Evolutionary conservation across 2,797 vertebrate species (phyloP).

Genomic region (Otus scops): DNA sequence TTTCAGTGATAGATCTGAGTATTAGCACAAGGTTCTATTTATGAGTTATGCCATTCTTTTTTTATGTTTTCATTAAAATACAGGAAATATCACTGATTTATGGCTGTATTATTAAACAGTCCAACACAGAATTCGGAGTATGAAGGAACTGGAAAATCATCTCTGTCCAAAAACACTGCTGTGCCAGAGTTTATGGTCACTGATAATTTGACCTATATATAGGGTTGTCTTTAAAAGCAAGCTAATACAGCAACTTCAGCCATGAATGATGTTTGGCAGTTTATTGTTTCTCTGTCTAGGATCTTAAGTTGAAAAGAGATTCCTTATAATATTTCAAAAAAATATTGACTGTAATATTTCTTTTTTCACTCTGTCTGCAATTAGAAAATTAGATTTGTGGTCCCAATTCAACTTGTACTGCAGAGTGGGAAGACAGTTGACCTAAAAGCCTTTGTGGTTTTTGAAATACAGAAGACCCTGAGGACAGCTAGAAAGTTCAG

Average conservation of each 20-base stretch:
- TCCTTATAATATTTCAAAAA: background rate
- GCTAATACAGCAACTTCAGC: constrained; percentile 10
- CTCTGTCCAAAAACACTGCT: constrained; percentile 1
- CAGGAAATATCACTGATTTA: constrained; percentile 47
- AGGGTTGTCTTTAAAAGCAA: constrained; percentile 35
- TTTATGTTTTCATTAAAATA: constrained; percentile 6
- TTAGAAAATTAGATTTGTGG: background rate
- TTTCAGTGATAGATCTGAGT: constrained; percentile 5
- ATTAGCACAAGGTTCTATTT: constrained; percentile 46
- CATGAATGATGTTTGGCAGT: background rate
- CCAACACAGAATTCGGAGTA: background rate
- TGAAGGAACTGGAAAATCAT: constrained; percentile 33
- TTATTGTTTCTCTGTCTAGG: background rate
- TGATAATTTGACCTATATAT: background rate
- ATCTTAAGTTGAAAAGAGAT: background rate
- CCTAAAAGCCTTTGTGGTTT: background rate
- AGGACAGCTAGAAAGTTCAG: background rate
- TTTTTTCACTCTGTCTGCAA: background rate
- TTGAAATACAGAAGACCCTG: background rate
- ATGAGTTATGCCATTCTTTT: constrained; percentile 25
- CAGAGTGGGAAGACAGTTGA: background rate
- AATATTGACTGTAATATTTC: background rate
- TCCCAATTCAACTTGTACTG: background rate
- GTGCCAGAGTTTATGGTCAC: background rate
- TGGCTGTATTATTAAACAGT: constrained; percentile 28